Percentiles rank a stretch among this genome's conserved stretches.
Conservation (phyloP, 2,797 vertebrate genomes). For the Leptodactylus fallax region DNA sequence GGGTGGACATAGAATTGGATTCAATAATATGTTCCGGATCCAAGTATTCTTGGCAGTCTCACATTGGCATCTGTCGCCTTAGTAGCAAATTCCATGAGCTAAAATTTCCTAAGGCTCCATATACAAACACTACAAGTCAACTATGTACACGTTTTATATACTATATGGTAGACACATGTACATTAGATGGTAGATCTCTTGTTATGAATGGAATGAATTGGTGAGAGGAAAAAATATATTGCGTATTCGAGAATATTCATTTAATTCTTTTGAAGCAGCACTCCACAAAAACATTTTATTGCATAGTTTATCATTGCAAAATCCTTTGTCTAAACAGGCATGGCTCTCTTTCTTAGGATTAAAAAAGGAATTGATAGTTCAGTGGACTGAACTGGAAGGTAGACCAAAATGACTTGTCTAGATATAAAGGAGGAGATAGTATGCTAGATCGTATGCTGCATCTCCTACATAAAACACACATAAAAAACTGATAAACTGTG, state of each 20-base stretch:
- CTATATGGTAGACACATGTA: background rate
- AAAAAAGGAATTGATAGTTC: background rate
- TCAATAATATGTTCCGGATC: background rate
- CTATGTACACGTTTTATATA: background rate
- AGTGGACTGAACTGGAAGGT: background rate
- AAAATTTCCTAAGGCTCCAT: background rate
- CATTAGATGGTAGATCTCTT: background rate
- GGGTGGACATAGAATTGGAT: background rate
- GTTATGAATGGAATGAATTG: background rate
- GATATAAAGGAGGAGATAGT: background rate
- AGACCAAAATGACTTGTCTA: background rate
- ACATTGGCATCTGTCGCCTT: background rate
- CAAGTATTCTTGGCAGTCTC: background rate
- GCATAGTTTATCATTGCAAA: background rate
- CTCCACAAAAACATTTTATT: background rate
- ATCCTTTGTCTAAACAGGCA: background rate
- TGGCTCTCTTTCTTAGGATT: background rate
- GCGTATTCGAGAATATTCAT: background rate
- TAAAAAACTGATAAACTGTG: background rate
- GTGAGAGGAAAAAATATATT: background rate
- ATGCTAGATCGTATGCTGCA: background rate
- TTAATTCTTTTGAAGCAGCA: background rate
- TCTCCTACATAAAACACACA: background rate
- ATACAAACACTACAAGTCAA: background rate
- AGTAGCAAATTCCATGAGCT: background rate